Conservation (phyloP, 35 echinoderm and acorn worm genomes). For the Apostichopus californicus region DNA sequence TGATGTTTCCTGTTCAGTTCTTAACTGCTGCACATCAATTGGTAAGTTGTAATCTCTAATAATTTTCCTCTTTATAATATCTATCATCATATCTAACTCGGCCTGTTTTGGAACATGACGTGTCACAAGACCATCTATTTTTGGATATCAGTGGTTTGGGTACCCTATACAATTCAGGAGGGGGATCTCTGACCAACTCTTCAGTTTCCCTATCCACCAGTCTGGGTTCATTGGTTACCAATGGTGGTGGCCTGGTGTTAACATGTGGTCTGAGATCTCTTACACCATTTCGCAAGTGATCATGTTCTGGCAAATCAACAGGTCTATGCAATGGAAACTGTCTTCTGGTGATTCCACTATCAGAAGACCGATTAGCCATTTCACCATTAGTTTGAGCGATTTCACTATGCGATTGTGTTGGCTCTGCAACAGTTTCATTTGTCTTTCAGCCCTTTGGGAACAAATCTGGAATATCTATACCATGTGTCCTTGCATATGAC, state of each 20-base stretch:
- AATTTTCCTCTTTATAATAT: constrained; percentile 59
- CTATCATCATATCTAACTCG: constrained; percentile 52
- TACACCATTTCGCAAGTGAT: neutral
- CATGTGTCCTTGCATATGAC: constrained; percentile 24
- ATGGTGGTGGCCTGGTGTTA: neutral
- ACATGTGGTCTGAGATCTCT: neutral
- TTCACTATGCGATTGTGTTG: neutral
- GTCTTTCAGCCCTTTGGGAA: neutral
- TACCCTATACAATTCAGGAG: constrained; percentile 38
- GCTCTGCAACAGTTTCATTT: neutral
- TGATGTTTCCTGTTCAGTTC: neutral
- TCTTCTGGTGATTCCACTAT: no score
- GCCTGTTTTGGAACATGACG: constrained; percentile 56
- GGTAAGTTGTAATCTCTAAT: constrained; percentile 61
- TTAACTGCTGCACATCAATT: constrained; percentile 35
- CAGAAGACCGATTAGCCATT: no score
- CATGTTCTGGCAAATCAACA: neutral
- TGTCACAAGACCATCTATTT: constrained; percentile 26
- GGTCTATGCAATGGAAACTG: no score
- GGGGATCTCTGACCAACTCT: neutral
- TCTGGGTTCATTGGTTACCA: constrained; percentile 18
- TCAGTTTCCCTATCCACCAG: constrained; percentile 39
- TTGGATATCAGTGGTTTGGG: constrained; percentile 53
- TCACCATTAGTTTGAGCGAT: neutral
- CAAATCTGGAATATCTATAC: constrained; percentile 35